Conservation (phyloP, 92 coral and sea anemone genomes). For the Pocillopora grandis region DNA sequence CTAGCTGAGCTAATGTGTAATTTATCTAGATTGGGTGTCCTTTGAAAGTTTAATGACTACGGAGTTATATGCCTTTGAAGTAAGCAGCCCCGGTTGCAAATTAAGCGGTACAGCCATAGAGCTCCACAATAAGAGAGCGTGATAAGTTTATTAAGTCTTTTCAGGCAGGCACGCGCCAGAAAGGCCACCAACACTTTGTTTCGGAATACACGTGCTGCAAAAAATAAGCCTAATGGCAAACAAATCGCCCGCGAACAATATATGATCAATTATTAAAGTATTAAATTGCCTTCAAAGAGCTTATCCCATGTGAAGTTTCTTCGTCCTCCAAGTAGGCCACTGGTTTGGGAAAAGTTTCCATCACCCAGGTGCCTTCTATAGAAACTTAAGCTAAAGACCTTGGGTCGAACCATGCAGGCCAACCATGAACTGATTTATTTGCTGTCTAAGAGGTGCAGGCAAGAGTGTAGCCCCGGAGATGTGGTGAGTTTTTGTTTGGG, state of each 20-base stretch:
- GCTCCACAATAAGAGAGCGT: slow-evolving; percentile 18
- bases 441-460: slow-evolving; percentile 48
- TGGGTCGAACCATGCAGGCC: slow-evolving; percentile 46
- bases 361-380: slow-evolving; percentile 84
- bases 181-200: slow-evolving; percentile 59
- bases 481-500: slow-evolving; percentile 40
- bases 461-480: slow-evolving; percentile 64
- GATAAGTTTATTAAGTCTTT: slow-evolving; percentile 39
- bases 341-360: slow-evolving; percentile 59
- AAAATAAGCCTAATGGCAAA: slow-evolving; percentile 66
- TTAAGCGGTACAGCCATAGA: slow-evolving; percentile 20
- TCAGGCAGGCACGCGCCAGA: slow-evolving; percentile 42
- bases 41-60: slow-evolving; percentile 56
- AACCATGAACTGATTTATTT: slow-evolving; percentile 24
- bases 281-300: slow-evolving; percentile 74
- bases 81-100: slow-evolving; percentile 37
- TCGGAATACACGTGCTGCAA: slow-evolving; percentile 65
- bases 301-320: slow-evolving; percentile 58
- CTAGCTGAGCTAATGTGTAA: slow-evolving; percentile 54
- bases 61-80: slow-evolving; percentile 43
- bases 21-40: slow-evolving; percentile 57
- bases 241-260: slow-evolving; percentile 77
- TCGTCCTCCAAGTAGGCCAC: slow-evolving; percentile 63
- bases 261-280: slow-evolving; percentile 59
- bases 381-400: slow-evolving; percentile 67